Percentiles rank a stretch among this genome's conserved stretches.
phyloP scores from a whole-genome alignment of 2,888 invertebrate species.

The Trichopoda pennipes region DNA sequence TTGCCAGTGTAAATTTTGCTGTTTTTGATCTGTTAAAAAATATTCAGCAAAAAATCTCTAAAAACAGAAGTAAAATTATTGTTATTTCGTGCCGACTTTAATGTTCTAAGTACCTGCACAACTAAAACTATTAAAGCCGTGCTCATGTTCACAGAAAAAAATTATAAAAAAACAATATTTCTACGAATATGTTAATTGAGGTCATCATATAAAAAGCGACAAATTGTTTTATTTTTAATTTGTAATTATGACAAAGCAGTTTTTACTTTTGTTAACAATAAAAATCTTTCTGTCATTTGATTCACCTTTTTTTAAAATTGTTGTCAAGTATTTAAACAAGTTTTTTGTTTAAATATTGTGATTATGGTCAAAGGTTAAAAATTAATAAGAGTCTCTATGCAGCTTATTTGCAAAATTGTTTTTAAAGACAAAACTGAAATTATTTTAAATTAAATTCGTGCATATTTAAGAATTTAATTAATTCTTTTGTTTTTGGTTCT shows the following conservation, averaged over 20 bases:
- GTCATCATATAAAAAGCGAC: constrained; percentile 1
- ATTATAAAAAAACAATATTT: not conserved
- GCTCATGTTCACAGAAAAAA: not conserved
- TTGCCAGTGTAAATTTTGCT: no score
- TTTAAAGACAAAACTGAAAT: not conserved
- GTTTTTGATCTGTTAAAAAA: no score
- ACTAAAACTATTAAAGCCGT: no score
- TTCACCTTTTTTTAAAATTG: not conserved
- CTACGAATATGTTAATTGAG: constrained; percentile 13
- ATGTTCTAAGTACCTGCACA: no score
- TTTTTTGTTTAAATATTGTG: not conserved
- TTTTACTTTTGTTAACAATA: not conserved
- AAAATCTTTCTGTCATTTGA: not conserved
- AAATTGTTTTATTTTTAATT: constrained; percentile 10
- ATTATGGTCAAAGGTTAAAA: not conserved
- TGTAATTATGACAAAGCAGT: not conserved
- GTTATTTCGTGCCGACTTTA: no score
- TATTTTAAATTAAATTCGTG: not conserved
- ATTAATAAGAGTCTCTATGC: not conserved
- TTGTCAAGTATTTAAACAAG: not conserved
- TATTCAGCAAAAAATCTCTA: not conserved
- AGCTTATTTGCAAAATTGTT: no score
- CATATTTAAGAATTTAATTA: not conserved
- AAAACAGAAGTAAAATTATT: not conserved
- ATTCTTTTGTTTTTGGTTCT: not conserved